These are phyloP conservation scores for Amia ocellicauda DNA, from an alignment of 2,113 vertebrate species.

Conservation along the genomic window DNA sequence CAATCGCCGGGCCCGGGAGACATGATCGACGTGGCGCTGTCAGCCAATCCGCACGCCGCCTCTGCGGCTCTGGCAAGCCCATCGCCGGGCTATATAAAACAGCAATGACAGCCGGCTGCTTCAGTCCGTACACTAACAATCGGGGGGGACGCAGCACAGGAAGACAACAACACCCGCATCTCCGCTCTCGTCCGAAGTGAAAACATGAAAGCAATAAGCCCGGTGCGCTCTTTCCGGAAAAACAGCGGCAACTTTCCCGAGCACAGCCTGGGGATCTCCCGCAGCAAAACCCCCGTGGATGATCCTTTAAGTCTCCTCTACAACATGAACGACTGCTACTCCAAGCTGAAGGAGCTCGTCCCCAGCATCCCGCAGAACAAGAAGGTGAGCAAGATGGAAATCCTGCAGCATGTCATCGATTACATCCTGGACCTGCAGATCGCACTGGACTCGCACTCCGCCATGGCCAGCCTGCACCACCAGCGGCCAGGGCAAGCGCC, in stretches of 20 bases:
- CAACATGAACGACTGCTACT: conserved; percentile 99
- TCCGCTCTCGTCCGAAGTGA: conserved; percentile 21
- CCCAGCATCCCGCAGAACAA: conserved; percentile 98
- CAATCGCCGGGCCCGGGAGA: conserved; percentile 17
- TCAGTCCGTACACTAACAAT: conserved; percentile 60
- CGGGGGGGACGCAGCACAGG: conserved; percentile 24
- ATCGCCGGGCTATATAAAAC: conserved; percentile 62
- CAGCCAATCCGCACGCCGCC: conserved; percentile 48
- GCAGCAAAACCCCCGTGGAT: conserved; percentile 93
- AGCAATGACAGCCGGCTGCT: conserved; percentile 61
- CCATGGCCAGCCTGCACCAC: conserved; percentile 83
- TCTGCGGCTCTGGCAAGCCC: conserved; percentile 42
- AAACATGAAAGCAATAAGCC: conserved; percentile 96
- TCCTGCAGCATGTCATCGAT: conserved; percentile 98
- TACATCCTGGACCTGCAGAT: conserved; percentile 99
- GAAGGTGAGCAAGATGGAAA: conserved; percentile 99
- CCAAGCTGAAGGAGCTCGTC: conserved; percentile 96
- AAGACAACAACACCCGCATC: conserved; percentile 26
- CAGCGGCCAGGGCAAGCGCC: conserved; percentile 64
- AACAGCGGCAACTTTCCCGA: conserved; percentile 76
- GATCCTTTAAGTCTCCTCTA: conserved; percentile 94
- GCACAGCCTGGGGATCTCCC: conserved; percentile 87
- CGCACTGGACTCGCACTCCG: conserved; percentile 91
- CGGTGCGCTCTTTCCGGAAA: conserved; percentile 88
- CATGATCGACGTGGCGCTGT: conserved; percentile 35